Percentiles rank a stretch among this genome's conserved stretches.
These are phyloP conservation scores for Melierax canorus DNA, from an alignment of 2,113 vertebrate genomes.

Conservation along the genomic window DNA sequence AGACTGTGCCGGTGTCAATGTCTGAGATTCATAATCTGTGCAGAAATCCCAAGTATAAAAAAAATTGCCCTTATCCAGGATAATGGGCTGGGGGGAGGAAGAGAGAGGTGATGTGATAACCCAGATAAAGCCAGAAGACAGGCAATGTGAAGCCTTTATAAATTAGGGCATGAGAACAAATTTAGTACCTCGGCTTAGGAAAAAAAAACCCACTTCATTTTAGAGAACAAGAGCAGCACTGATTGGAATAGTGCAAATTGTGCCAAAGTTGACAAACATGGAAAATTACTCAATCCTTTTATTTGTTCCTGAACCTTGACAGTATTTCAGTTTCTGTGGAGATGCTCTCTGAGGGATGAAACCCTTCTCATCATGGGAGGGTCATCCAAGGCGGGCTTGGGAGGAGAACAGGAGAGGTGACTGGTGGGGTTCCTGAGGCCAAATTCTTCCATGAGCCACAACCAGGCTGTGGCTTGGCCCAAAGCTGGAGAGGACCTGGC, in stretches of 20 bases:
- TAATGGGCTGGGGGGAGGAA: neutral
- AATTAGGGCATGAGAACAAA: neutral
- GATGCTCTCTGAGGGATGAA: neutral
- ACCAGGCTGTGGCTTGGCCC: neutral
- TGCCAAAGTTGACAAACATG: slow-evolving; percentile 35
- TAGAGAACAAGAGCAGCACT: neutral
- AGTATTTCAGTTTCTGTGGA: slow-evolving; percentile 29
- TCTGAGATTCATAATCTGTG: neutral
- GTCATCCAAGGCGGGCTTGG: neutral
- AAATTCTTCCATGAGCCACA: neutral
- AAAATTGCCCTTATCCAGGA: neutral
- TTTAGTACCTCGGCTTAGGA: neutral
- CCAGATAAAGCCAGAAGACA: neutral
- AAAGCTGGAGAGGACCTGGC: neutral
- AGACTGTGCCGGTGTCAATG: rapidly evolving
- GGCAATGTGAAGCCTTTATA: neutral
- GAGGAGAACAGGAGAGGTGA: neutral
- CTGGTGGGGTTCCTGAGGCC: neutral
- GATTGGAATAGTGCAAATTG: neutral
- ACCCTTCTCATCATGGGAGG: neutral
- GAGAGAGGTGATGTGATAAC: neutral
- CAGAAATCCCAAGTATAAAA: neutral
- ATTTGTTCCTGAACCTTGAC: neutral
- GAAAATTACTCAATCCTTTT: slow-evolving; percentile 25
- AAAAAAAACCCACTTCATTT: neutral